Conservation (phyloP, 2,888 invertebrate species). For the Eubasilissa splendida region DNA sequence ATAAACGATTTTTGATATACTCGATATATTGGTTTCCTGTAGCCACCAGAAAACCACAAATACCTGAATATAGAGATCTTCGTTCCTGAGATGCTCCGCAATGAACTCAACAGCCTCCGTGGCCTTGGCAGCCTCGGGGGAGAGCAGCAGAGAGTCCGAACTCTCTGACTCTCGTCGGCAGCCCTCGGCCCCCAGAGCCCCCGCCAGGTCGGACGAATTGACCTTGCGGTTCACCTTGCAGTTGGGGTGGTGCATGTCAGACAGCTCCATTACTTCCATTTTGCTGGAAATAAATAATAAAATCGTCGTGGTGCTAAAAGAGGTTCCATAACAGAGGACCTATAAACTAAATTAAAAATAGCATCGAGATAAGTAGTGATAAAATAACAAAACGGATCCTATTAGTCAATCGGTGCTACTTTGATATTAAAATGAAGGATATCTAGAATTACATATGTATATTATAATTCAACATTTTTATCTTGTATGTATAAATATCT, state of each 20-base stretch:
- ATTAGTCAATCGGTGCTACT: no score
- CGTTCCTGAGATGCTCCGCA: constrained; percentile 96
- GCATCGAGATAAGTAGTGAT: no score
- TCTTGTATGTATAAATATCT: no score
- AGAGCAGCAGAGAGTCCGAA: constrained; percentile 90
- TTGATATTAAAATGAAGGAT: no score
- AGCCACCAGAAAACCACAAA: no score
- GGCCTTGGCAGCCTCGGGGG: constrained; percentile 94
- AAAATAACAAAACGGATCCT: no score
- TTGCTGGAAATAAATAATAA: constrained; percentile 68
- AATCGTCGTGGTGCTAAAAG: neutral
- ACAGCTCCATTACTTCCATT: constrained; percentile 94
- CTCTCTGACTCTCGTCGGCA: constrained; percentile 91
- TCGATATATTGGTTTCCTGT: no score
- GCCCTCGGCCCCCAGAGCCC: constrained; percentile 77
- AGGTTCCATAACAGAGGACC: no score
- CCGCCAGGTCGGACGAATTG: constrained; percentile 71
- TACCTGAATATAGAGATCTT: constrained; percentile 99
- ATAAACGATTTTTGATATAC: no score
- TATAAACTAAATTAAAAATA: no score
- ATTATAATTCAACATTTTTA: no score
- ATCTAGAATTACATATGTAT: no score
- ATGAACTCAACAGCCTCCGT: constrained; percentile 99
- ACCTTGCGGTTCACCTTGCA: constrained; percentile 93
- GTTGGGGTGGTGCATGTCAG: constrained; percentile 95